Evolutionary conservation across 2,113 vertebrate genomes (phyloP).

Genomic region (Percina caprodes): DNA sequence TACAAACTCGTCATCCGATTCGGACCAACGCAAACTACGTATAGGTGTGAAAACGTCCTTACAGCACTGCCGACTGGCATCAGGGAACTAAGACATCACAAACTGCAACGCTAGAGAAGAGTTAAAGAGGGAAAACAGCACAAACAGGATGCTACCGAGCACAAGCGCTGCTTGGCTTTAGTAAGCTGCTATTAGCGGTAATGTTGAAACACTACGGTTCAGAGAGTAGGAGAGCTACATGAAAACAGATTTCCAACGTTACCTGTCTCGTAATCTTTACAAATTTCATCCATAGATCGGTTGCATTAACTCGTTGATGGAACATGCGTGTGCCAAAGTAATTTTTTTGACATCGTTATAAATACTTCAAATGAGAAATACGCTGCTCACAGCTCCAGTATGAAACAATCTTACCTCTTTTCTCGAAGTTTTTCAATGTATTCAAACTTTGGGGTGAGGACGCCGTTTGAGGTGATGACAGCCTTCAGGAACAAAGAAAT

Average conservation of each 20-base stretch:
- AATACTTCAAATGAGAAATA: neutral
- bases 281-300: conserved; percentile 46
- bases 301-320: conserved; percentile 15
- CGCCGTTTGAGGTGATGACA: conserved; percentile 95
- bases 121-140: conserved; percentile 14
- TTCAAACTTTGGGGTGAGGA: conserved; percentile 94
- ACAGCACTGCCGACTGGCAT: neutral
- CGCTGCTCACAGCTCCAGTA: neutral
- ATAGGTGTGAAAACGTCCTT: no score
- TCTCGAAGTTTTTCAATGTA: conserved; percentile 96
- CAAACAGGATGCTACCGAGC: conserved; percentile 26
- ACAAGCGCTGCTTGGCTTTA: neutral
- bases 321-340: conserved; percentile 33
- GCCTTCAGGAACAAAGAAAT: conserved; percentile 83
- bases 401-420: conserved; percentile 84
- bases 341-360: conserved; percentile 9
- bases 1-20: no score
- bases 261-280: conserved; percentile 62
- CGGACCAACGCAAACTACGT: no score
- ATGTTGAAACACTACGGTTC: neutral
- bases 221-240: conserved; percentile 11
- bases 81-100: conserved; percentile 22
- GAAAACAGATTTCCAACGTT: conserved; percentile 3
- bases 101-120: neutral
- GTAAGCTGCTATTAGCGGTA: neutral